Conservation (phyloP, 2,797 vertebrate species). For the Craterocephalus amniculus region DNA sequence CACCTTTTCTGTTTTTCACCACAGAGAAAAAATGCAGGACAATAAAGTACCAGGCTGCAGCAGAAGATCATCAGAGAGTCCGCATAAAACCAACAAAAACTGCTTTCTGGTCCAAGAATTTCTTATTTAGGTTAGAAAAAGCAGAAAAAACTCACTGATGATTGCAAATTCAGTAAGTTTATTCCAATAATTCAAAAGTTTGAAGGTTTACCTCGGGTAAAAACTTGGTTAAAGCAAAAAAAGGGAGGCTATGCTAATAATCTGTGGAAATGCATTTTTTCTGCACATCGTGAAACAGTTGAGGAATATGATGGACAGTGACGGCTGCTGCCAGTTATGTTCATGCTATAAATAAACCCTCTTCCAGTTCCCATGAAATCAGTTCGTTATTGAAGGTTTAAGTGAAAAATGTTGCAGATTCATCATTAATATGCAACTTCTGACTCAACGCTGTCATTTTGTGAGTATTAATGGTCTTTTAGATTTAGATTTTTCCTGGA, state of each 20-base stretch:
- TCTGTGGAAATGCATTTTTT: conserved; percentile 15
- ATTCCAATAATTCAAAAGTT: neutral
- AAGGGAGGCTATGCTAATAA: conserved; percentile 17
- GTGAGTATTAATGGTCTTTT: too few relatives aligned
- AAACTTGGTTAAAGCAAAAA: neutral
- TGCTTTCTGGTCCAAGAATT: conserved; percentile 2
- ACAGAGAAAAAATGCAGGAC: conserved; percentile 19
- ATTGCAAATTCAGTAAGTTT: conserved; percentile 6
- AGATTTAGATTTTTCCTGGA: too few relatives aligned
- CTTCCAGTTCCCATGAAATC: neutral
- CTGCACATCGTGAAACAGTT: neutral
- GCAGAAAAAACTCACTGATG: neutral
- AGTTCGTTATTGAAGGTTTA: too few relatives aligned
- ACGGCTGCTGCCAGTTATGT: neutral
- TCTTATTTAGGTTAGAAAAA: conserved; percentile 30
- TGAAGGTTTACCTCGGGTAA: neutral
- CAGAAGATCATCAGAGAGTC: conserved; percentile 47
- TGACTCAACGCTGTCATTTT: too few relatives aligned
- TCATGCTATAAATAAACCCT: conserved; percentile 10
- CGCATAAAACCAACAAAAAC: conserved; percentile 35
- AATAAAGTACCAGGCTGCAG: conserved; percentile 21
- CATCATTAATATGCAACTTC: too few relatives aligned
- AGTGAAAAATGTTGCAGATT: too few relatives aligned
- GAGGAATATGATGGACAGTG: neutral
- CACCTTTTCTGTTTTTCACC: conserved; percentile 30